Percentiles rank a stretch among this genome's conserved stretches.
phyloP scores from a whole-genome alignment of 2,797 vertebrate species.

The Hapalemur alaotrensis region DNA sequence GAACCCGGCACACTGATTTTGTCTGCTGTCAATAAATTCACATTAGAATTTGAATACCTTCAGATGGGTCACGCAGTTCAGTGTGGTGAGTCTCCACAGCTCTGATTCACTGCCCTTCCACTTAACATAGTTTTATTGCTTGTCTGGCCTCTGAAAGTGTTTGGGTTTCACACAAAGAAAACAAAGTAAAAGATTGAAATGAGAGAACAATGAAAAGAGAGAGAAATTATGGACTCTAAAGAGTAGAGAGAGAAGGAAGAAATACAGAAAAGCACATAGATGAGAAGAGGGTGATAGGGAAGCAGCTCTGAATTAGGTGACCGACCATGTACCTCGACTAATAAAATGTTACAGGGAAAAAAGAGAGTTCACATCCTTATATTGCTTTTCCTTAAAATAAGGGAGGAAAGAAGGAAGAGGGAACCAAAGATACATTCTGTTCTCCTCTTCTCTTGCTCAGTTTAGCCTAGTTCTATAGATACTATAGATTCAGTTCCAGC shows the following conservation, averaged over 20 bases:
- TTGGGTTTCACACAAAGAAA: background rate
- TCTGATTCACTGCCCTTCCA: background rate
- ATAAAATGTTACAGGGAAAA: background rate
- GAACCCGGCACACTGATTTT: background rate
- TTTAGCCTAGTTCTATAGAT: background rate
- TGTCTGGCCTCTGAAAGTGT: background rate
- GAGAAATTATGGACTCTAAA: background rate
- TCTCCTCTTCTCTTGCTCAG: background rate
- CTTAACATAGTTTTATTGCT: background rate
- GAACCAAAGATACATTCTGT: background rate
- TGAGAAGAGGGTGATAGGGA: background rate
- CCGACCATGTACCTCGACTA: background rate
- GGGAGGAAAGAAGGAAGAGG: background rate
- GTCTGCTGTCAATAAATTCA: background rate
- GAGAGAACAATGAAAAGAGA: background rate
- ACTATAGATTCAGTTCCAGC: background rate
- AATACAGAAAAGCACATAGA: background rate
- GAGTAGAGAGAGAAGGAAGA: background rate
- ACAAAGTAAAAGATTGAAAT: background rate
- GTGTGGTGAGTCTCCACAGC: background rate
- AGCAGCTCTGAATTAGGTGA: background rate
- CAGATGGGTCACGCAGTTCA: background rate
- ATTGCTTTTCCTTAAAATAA: background rate
- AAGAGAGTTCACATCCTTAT: background rate
- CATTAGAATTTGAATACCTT: background rate